Conservation (phyloP, 1,140 invertebrate genomes). For the Listronotus bonariensis region DNA sequence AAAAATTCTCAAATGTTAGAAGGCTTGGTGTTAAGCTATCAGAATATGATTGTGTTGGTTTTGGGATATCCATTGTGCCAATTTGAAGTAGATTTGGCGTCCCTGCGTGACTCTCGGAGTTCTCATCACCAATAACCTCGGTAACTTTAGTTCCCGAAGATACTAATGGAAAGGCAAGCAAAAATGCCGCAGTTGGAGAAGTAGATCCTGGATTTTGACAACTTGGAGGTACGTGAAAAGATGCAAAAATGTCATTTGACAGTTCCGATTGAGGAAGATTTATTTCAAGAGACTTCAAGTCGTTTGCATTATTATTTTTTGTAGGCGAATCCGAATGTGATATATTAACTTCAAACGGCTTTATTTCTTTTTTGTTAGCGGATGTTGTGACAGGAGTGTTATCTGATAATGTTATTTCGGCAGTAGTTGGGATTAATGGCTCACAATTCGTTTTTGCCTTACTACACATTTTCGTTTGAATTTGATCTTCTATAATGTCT, state of each 20-base stretch:
- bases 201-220: slow-evolving; percentile 69
- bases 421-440: background rate
- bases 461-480: no score
- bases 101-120: slow-evolving; percentile 60
- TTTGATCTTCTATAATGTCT: no score
- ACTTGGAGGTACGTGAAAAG: slow-evolving; percentile 65
- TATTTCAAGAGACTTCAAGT: slow-evolving; percentile 41
- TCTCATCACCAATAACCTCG: slow-evolving; percentile 63
- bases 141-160: slow-evolving; percentile 62
- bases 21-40: slow-evolving; percentile 49
- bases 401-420: background rate
- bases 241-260: slow-evolving; percentile 74
- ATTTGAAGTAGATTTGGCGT: slow-evolving; percentile 67
- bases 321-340: background rate
- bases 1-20: slow-evolving; percentile 52
- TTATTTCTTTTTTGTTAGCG: background rate
- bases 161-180: slow-evolving; percentile 75
- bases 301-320: slow-evolving; percentile 19
- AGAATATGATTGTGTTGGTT: slow-evolving; percentile 47
- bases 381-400: background rate
- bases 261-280: slow-evolving; percentile 65
- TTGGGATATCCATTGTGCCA: slow-evolving; percentile 63
- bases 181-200: slow-evolving; percentile 76
- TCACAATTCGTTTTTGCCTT: no score
- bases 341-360: background rate